Percentiles rank a stretch among this genome's conserved stretches.
Conservation (phyloP, 2,113 vertebrate species). For the Menidia beryllina region DNA sequence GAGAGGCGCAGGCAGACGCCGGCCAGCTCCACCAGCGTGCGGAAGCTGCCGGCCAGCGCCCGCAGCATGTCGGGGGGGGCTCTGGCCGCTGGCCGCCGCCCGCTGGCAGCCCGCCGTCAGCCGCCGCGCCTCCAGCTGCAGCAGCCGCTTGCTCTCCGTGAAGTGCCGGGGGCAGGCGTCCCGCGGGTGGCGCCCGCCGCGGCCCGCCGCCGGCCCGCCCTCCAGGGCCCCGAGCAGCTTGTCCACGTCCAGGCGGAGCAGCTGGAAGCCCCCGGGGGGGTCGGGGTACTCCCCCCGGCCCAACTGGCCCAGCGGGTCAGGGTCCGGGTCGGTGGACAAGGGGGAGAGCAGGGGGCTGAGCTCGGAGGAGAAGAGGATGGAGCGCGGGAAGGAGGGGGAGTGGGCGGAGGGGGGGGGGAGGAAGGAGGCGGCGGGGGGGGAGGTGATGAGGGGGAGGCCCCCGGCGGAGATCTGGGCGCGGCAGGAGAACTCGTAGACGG, state of each 20-base stretch:
- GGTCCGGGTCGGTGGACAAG: conserved; percentile 51
- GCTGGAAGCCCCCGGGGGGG: conserved; percentile 84
- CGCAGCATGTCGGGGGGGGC: conserved; percentile 86
- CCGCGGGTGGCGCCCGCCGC: conserved; percentile 81
- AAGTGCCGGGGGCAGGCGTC: conserved; percentile 87
- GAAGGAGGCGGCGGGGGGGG: conserved; percentile 68
- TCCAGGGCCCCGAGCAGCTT: conserved; percentile 74
- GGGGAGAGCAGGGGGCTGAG: conserved; percentile 81
- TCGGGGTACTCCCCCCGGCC: conserved; percentile 75
- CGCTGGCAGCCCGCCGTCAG: conserved; percentile 90
- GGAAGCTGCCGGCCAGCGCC: conserved; percentile 85
- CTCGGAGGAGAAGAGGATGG: conserved; percentile 72
- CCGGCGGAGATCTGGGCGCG: conserved; percentile 45
- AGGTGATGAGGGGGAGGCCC: conserved; percentile 59
- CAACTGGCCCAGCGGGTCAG: conserved; percentile 80
- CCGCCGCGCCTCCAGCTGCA: conserved; percentile 85
- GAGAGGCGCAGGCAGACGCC: conserved; percentile 90
- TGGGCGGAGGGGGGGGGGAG: conserved; percentile 73
- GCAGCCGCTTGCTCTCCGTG: conserved; percentile 86
- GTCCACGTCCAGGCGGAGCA: conserved; percentile 83
- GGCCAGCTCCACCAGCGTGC: conserved; percentile 86
- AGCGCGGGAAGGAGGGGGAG: conserved; percentile 78
- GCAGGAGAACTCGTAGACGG: conserved; percentile 76
- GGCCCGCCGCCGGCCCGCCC: conserved; percentile 60
- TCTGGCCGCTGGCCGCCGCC: conserved; percentile 85